Conservation (phyloP, 1,140 invertebrate genomes). For the Paracyclopina nana region DNA sequence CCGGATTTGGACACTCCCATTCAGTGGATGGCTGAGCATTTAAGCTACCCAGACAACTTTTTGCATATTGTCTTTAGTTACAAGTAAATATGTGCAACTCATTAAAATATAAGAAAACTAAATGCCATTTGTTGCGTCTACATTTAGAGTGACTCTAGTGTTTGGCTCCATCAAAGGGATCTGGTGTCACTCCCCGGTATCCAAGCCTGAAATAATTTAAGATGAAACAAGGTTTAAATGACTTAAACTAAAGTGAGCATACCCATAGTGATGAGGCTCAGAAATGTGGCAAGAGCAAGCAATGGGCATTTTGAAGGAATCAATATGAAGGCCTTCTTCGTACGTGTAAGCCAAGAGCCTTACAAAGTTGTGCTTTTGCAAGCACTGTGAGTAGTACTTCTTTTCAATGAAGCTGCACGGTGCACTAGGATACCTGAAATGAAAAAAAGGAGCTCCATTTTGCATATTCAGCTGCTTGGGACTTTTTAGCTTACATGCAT, state of each 20-base stretch:
- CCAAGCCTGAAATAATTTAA: too few relatives aligned
- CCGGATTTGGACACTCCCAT: constrained; percentile 72
- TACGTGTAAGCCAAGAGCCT: constrained; percentile 22
- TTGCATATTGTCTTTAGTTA: too few relatives aligned
- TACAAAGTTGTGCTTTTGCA: constrained; percentile 23
- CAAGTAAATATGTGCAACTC: too few relatives aligned
- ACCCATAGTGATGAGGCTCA: constrained; percentile 14
- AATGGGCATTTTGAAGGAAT: constrained; percentile 23
- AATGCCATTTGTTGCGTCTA: too few relatives aligned
- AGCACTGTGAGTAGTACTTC: constrained; percentile 19
- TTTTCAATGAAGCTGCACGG: constrained; percentile 21
- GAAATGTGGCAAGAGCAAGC: constrained; percentile 20
- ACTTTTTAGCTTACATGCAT: constrained; percentile 21
- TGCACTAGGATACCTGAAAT: constrained; percentile 20
- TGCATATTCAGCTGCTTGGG: background rate
- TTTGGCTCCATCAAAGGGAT: too few relatives aligned
- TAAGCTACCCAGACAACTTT: constrained; percentile 98
- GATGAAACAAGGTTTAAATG: too few relatives aligned
- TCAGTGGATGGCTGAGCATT: constrained; percentile 90
- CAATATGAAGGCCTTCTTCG: constrained; percentile 22
- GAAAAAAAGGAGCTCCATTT: background rate
- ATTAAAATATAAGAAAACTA: too few relatives aligned
- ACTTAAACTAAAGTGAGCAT: too few relatives aligned
- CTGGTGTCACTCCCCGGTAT: too few relatives aligned
- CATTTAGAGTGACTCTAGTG: too few relatives aligned